Percentiles rank a stretch among this genome's conserved stretches.
These are phyloP conservation scores for Drosophila sordidula DNA, from an alignment of 2,888 invertebrate species.

Conservation along the genomic window DNA sequence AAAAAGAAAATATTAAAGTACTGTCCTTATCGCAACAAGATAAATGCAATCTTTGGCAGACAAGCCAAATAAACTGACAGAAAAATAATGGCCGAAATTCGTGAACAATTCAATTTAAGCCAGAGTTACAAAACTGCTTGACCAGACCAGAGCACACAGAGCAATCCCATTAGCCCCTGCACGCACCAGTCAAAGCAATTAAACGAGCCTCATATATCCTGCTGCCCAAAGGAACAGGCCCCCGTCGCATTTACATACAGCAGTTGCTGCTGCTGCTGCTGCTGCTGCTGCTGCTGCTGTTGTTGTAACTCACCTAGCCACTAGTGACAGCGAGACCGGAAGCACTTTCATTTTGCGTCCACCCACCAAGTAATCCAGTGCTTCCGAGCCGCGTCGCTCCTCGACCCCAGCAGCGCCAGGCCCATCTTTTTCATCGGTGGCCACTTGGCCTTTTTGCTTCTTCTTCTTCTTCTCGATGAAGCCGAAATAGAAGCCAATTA, in stretches of 20 bases:
- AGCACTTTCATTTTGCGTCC: conserved; percentile 92
- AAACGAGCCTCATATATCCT: conserved; percentile 42
- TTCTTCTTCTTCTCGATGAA: conserved; percentile 88
- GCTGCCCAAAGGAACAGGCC: conserved; percentile 6
- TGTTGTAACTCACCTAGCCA: conserved; percentile 89
- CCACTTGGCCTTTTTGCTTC: conserved; percentile 40
- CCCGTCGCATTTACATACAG: conserved; percentile 44
- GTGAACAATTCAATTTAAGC: conserved; percentile 53
- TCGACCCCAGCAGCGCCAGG: conserved; percentile 58
- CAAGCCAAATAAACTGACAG: conserved; percentile 9
- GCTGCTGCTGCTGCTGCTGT: conserved; percentile 12
- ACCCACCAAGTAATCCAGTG: conserved; percentile 91
- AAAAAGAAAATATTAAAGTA: conserved; percentile 1
- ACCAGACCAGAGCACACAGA: conserved; percentile 15
- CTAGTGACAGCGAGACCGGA: conserved; percentile 93
- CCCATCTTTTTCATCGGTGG: conserved; percentile 52
- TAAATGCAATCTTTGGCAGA: conserved; percentile 9
- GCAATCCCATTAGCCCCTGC: conserved; percentile 23
- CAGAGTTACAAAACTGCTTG: conserved; percentile 30
- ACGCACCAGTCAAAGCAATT: conserved; percentile 43
- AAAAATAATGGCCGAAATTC: conserved; percentile 42
- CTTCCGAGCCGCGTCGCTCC: conserved; percentile 81
- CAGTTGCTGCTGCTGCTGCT: conserved; percentile 7
- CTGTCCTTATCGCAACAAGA: neutral
- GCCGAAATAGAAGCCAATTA: conserved; percentile 93